Percentiles rank a stretch among this genome's conserved stretches.
Conservation (phyloP, 2,113 vertebrate species). For the Ariopsis seemanni region DNA sequence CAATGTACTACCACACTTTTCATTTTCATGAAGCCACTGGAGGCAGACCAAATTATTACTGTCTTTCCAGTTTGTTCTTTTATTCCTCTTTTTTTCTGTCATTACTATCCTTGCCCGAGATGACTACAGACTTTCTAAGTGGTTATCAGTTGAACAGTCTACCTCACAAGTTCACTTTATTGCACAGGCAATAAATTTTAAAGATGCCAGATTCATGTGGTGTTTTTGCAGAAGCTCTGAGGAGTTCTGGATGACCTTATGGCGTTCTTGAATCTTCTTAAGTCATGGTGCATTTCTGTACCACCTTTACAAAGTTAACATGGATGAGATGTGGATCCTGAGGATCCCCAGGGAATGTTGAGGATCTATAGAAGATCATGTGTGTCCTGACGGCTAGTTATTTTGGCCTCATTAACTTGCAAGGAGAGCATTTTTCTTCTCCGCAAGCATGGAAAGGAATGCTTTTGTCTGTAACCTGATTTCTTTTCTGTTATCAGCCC, state of each 20-base stretch:
- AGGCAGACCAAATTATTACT: background rate
- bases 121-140: background rate
- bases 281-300: background rate
- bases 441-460: background rate
- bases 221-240: background rate
- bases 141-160: background rate
- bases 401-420: background rate
- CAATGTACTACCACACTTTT: background rate
- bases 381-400: background rate
- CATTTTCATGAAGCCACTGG: background rate
- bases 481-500: background rate
- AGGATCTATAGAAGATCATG: background rate
- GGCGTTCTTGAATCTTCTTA: background rate
- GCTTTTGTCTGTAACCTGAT: background rate
- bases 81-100: background rate
- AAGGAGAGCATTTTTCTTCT: background rate
- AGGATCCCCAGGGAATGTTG: background rate
- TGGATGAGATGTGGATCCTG: background rate
- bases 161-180: background rate
- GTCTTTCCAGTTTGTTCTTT: conserved; percentile 5
- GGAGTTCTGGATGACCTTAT: background rate
- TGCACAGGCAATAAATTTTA: background rate
- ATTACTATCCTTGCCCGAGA: background rate
- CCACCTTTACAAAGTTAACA: background rate
- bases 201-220: background rate